Conservation (phyloP, 2,888 invertebrate genomes). For the Leucophenga montana region DNA sequence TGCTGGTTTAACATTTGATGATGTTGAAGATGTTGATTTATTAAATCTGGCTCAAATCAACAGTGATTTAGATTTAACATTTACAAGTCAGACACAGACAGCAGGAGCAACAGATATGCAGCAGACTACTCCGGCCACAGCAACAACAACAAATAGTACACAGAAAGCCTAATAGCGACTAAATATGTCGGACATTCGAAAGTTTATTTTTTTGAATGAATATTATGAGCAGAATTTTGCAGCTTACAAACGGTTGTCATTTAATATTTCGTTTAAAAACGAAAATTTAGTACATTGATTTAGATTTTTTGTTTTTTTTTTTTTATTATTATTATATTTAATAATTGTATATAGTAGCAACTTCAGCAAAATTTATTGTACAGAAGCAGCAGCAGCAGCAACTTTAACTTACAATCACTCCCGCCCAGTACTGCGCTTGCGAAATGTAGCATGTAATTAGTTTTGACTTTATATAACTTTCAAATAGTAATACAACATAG, state of each 20-base stretch:
- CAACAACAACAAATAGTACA: conserved; percentile 33
- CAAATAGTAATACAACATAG: conserved; percentile 40
- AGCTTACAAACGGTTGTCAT: conserved; percentile 19
- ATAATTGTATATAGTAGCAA: conserved; percentile 33
- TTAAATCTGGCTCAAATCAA: conserved; percentile 61
- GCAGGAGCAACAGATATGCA: conserved; percentile 46
- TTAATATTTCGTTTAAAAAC: not conserved
- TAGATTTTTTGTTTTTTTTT: conserved; percentile 31
- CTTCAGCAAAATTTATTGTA: conserved; percentile 3
- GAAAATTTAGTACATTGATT: conserved; percentile 13
- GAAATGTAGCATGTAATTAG: conserved; percentile 24
- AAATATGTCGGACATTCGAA: not conserved
- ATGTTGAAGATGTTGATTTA: conserved; percentile 52
- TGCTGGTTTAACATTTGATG: conserved; percentile 15
- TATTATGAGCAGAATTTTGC: conserved; percentile 23
- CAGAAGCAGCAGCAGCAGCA: not conserved
- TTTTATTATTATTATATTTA: conserved; percentile 37
- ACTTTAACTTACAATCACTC: conserved; percentile 11
- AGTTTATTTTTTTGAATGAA: conserved; percentile 5
- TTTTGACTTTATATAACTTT: conserved; percentile 40
- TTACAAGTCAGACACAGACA: conserved; percentile 34
- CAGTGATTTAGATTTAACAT: conserved; percentile 55
- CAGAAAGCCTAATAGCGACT: conserved; percentile 51
- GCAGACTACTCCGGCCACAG: no score
- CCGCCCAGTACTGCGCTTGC: conserved; percentile 20